Base-by-base conservation (phyloP, 2,797 vertebrate species). In the Glossophaga mutica region DNA sequence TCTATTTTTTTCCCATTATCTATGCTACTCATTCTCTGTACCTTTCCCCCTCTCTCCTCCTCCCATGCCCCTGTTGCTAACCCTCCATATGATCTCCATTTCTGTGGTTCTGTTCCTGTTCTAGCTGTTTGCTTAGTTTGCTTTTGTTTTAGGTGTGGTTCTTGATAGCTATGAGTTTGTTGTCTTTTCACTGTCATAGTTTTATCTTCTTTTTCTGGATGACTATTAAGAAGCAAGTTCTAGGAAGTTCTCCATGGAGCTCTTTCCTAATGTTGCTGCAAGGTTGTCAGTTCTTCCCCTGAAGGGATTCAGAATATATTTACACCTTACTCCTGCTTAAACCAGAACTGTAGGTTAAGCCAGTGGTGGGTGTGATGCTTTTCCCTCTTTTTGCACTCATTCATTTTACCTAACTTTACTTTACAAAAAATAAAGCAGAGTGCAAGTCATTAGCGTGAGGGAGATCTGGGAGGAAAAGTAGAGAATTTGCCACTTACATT, bases 401-500 rank as follows among this genome's bases (percentile, higher is more conserved):
- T 92, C 39, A 57, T 67, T 71, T 57, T 57, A 26, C 34, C 87
- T 94, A 76, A 85, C 73, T 87, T 96, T 74, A 52, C 70, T 62
- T 52, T 83, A 42, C 50, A 83, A 50, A 62, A 68, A 37, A 62
- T 73, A 14, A 74, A 87, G 15, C 2, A 6, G 7, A 32, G 3
- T 15, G 19, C 9, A 95, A 21, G 48, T 52, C 14, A 39, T 55
- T 55, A 44, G 2, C 37, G 0, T 70, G 57, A 48, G 34, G 4
- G 34, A 71, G 0, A 39, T 91, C 48, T 71, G 0, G 84, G 48
- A 32, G 46, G 79, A 78, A 39, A 88, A 62, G 12, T 32, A 59
- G 50, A 73, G 48, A 34, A 10, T 62, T 85, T 29, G 26, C 22
- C 12, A 65, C 9, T 67, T 24, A 18, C 12, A 59, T 59, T 59